These are phyloP conservation scores for Rapana venosa DNA, from an alignment of 2,888 invertebrate species.

Conservation along the genomic window DNA sequence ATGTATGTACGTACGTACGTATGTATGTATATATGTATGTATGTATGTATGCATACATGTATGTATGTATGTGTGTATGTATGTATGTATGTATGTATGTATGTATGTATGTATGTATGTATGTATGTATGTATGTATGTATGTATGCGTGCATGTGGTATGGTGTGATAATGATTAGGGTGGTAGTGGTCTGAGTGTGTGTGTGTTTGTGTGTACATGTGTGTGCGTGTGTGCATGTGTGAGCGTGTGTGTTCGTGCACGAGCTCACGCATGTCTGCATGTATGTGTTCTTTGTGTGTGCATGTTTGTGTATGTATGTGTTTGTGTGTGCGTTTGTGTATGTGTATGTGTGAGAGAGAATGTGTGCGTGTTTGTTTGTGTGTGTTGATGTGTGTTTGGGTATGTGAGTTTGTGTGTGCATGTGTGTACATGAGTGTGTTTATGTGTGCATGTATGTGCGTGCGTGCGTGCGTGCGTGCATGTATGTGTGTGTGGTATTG, in stretches of 20 bases:
- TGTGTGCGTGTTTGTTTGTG: too few relatives aligned
- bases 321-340: too few relatives aligned
- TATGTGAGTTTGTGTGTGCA: background rate
- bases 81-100: background rate
- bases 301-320: background rate
- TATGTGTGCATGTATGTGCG: slow-evolving; percentile 8
- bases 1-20: background rate
- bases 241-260: background rate
- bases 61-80: too few relatives aligned
- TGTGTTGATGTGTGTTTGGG: background rate
- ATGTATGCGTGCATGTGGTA: too few relatives aligned
- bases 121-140: background rate
- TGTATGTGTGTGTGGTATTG: background rate
- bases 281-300: background rate
- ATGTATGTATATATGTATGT: background rate
- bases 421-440: background rate
- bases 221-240: background rate
- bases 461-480: background rate
- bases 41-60: background rate
- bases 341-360: too few relatives aligned
- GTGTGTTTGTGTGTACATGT: background rate
- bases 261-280: background rate
- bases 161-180: background rate
- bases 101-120: background rate
- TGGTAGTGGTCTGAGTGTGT: background rate